Evolutionary conservation across 2,797 vertebrate species (phyloP), one percentile per base, ranked within the genome.

Genomic region (Acomys russatus): DNA sequence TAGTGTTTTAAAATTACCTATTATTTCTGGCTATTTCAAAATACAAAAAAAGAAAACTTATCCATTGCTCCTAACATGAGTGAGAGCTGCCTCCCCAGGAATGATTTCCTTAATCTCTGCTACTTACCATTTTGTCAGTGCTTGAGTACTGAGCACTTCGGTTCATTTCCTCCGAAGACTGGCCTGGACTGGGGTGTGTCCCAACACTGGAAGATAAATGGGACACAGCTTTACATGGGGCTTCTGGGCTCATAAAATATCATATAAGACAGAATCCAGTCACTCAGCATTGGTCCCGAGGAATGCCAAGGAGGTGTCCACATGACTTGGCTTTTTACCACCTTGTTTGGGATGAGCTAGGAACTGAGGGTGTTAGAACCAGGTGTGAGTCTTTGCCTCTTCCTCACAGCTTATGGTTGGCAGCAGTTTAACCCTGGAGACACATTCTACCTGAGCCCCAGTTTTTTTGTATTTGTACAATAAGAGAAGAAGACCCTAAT

Each of bases 161-260:
- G n/a, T 99, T 99, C 80, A 99, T 98, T 74, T 99, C 99, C 73
- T 99, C 99, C 98, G 99, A 96, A 70, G 99, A 98, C 89, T 99
- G 98, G 33, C 99, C 99, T 96, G 99, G 99, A 2, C 99, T 98
- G 7, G 98, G 98, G 68, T 98, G 98, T 0, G 99, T 98, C 1
- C 68, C 99, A 44, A 98, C 96, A 63, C 99, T 99, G 98, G 70
- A 98, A 98, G 96, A 93, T 1, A 70, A 95, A 96, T 4, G 73
- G 71, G 68, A 92, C 18, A 25, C 3, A 84, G 79, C 7, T 68
- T 70, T 56, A 80, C 3, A 49, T 3, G 15, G 15, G 44, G 17
- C 10, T 49, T 14, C 10, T 71, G 35, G 82, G 35, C 54, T 93
- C 51, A 94, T 7, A 68, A 82, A 20, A 61, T 86, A 73, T 94